Percentiles rank a stretch among this genome's conserved stretches.
Conservation (phyloP, 2,113 vertebrate genomes). For the Montifringilla adamsi region DNA sequence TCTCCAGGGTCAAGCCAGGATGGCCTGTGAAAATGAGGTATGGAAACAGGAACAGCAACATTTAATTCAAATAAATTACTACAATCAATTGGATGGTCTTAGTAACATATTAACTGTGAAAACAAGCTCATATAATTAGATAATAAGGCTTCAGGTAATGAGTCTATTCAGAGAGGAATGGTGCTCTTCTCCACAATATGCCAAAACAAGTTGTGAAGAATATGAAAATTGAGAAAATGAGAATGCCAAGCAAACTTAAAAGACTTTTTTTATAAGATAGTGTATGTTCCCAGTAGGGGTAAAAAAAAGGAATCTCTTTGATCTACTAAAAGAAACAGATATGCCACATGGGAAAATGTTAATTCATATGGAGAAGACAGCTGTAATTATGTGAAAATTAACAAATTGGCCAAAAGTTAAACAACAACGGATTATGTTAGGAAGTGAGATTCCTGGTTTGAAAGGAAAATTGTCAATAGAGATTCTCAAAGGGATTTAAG, state of each 20-base stretch:
- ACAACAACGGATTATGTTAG: neutral
- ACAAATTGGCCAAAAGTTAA: slow-evolving; percentile 1
- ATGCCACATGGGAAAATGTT: neutral
- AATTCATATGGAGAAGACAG: neutral
- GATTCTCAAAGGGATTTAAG: neutral
- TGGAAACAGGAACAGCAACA: neutral
- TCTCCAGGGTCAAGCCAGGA: neutral
- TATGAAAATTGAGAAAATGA: neutral
- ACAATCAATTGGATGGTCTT: neutral
- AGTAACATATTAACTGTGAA: neutral
- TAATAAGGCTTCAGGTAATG: neutral
- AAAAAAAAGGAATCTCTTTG: neutral
- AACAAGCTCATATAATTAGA: neutral
- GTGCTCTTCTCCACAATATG: neutral
- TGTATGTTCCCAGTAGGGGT: neutral
- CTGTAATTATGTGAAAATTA: slow-evolving; percentile 35
- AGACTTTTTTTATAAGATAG: neutral
- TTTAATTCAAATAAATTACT: slow-evolving; percentile 6
- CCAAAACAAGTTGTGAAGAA: neutral
- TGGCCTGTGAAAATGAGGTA: neutral
- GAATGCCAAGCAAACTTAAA: neutral
- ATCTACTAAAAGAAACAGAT: slow-evolving; percentile 15
- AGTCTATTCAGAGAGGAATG: neutral
- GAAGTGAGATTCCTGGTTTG: neutral
- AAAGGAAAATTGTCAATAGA: neutral